Base-by-base conservation (phyloP, 2,888 invertebrate species). In the Chymomyza caudatula region DNA sequence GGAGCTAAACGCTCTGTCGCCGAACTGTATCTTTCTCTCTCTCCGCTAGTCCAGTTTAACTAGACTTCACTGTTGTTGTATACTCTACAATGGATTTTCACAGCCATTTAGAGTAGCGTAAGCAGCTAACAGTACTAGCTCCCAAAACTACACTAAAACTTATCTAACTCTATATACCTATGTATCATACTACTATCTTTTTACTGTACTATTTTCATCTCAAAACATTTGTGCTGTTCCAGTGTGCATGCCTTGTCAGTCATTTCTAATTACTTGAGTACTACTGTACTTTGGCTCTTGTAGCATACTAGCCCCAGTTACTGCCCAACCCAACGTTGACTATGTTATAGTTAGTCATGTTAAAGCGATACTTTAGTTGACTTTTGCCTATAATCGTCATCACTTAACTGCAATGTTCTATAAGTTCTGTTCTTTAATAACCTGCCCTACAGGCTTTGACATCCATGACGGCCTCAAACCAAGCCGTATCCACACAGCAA, bases 391-490 rank as follows among this genome's bases (percentile, higher is more conserved):
- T 5, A 11, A 11, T 25, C 37, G 17, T 15, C 8, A 20, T n/a
- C 29, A 22, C 1, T 44, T 17, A 23, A 37, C 11, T 55, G 52
- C 54, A 19, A 54, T 57, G 37, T 17, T 49, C 20, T 6, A 19
- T 49, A n/a, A 29, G 25, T 2, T 2, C 13, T 13, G 5, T 29
- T 19, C 51, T 17, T 59, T 6, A 8, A 8, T 17, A 15, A 15
- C 8, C 29, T 37, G 29, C 15, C 19, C 47, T 25, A 65, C 62
- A 90, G 90, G 91, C 91, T n/a, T 77, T 90, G 25, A 90, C 88
- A 66, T 91, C 90, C 6, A 93, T 97, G 92, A 94, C 95, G 58
- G 86, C 89, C 15, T 92, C 90, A 68, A 93, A 92, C 73, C 93
- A 94, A 43, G 92, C 92, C 58, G 89, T 91, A 51, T 90, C 91